phyloP scores from a whole-genome alignment of 2,113 vertebrate species.

The Protomyctophum bolini region DNA sequence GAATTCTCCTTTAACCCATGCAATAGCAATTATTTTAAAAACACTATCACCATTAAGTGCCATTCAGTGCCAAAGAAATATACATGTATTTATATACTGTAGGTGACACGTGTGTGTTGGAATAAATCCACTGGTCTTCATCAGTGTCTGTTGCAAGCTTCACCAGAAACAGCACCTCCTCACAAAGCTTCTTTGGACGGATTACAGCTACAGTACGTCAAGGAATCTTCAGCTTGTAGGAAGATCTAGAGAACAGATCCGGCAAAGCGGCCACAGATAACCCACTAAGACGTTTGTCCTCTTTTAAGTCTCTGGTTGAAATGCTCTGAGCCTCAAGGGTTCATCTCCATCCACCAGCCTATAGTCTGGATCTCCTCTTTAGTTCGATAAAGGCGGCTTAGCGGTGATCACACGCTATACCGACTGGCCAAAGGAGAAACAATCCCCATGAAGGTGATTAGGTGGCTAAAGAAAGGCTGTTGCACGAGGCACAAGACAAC shows the following conservation, averaged over 20 bases:
- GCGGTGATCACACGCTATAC: slow-evolving; percentile 64
- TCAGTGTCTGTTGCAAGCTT: too few species aligned
- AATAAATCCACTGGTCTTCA: too few species aligned
- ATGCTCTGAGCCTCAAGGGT: slow-evolving; percentile 76
- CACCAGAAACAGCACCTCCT: neutral
- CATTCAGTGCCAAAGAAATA: too few species aligned
- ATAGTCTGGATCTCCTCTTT: slow-evolving; percentile 84
- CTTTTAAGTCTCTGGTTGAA: slow-evolving; percentile 81
- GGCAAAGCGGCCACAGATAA: slow-evolving; percentile 76
- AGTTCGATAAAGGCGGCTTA: slow-evolving; percentile 85
- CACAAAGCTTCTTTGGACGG: slow-evolving; percentile 66
- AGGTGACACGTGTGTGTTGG: too few species aligned
- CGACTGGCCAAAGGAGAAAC: slow-evolving; percentile 78
- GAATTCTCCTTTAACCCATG: too few species aligned
- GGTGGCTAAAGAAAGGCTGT: slow-evolving; percentile 84
- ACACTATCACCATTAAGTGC: too few species aligned
- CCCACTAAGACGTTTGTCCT: slow-evolving; percentile 78
- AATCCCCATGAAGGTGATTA: slow-evolving; percentile 86
- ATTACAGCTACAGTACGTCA: slow-evolving; percentile 56
- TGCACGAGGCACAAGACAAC: slow-evolving; percentile 73
- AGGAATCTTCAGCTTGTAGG: slow-evolving; percentile 30
- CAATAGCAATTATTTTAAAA: too few species aligned
- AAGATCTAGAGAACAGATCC: slow-evolving; percentile 73
- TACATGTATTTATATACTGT: too few species aligned
- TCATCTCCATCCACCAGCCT: slow-evolving; percentile 76